Percentiles rank a stretch among this genome's conserved stretches.
These are phyloP conservation scores for Numida meleagris DNA, from an alignment of 2,113 vertebrate genomes.

Conservation along the genomic window DNA sequence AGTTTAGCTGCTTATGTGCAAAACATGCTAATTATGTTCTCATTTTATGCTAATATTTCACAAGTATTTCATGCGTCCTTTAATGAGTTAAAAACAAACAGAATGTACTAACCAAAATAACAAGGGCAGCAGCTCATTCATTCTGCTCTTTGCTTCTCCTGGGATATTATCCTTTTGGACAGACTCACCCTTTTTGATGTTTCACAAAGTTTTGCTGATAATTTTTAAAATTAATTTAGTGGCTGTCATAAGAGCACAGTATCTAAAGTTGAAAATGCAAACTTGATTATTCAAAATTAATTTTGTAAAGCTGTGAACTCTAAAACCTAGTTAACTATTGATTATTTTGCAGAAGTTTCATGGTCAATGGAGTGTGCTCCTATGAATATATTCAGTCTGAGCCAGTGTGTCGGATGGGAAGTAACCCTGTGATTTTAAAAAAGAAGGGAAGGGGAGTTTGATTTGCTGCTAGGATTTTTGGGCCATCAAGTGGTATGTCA, in stretches of 20 bases:
- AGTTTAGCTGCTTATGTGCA: constrained; percentile 64
- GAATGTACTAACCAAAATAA: constrained; percentile 80
- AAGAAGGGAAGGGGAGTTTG: neutral
- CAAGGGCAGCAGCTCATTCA: constrained; percentile 69
- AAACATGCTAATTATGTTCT: constrained; percentile 67
- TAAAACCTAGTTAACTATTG: neutral
- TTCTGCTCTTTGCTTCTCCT: constrained; percentile 78
- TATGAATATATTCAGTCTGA: constrained; percentile 51
- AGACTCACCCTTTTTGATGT: constrained; percentile 34
- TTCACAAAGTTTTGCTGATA: neutral
- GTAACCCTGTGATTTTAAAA: constrained; percentile 10
- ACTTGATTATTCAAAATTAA: neutral
- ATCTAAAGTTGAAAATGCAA: constrained; percentile 28
- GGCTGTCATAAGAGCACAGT: constrained; percentile 70
- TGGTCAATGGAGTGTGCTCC: constrained; percentile 62
- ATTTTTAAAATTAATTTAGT: constrained; percentile 51
- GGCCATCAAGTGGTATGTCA: constrained; percentile 15
- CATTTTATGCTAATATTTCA: constrained; percentile 81
- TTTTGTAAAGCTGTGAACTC: neutral
- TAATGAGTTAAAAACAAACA: constrained; percentile 50
- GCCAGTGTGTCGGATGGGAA: constrained; percentile 12
- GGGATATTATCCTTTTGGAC: constrained; percentile 69
- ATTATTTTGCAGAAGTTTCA: neutral
- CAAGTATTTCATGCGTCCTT: constrained; percentile 88
- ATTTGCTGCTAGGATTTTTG: neutral